phyloP scores from a whole-genome alignment of 2,888 invertebrate genomes.

The Cerastoderma edule region DNA sequence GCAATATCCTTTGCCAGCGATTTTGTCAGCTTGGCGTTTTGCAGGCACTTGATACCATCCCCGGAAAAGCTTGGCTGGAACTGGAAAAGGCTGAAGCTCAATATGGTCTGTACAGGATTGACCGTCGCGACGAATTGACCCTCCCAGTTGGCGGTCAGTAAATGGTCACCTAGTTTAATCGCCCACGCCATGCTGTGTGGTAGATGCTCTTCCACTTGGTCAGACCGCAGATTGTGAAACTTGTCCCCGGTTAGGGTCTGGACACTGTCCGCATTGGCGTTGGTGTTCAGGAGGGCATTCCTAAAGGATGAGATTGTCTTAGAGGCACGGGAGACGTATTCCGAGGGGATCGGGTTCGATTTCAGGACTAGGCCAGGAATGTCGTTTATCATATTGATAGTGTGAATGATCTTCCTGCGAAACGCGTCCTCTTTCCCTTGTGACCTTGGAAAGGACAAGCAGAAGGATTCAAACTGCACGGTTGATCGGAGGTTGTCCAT shows the following conservation, averaged over 20 bases:
- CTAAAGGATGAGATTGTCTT: conserved; percentile 49
- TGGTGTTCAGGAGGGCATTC: conserved; percentile 46
- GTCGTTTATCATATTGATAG: conserved; percentile 35
- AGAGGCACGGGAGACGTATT: conserved; percentile 35
- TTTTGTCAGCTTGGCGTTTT: conserved; percentile 48
- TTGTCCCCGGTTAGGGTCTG: conserved; percentile 10
- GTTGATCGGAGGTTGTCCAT: conserved; percentile 60
- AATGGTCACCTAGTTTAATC: conserved; percentile 36
- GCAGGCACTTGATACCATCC: conserved; percentile 50
- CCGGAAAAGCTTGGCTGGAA: conserved; percentile 48
- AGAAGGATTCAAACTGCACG: conserved; percentile 61
- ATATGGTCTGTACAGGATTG: conserved; percentile 41
- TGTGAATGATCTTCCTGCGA: conserved; percentile 34
- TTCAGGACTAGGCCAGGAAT: conserved; percentile 21
- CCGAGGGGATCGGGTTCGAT: conserved; percentile 44
- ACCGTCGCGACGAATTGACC: conserved; percentile 59
- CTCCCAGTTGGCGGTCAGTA: conserved; percentile 49
- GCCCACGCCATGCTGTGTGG: conserved; percentile 60
- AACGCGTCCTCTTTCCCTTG: conserved; percentile 51
- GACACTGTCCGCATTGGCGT: conserved; percentile 3
- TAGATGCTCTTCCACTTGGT: conserved; percentile 56
- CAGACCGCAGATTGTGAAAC: conserved; percentile 27
- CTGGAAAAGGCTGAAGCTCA: conserved; percentile 51
- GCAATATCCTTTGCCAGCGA: conserved; percentile 50
- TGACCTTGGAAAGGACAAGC: conserved; percentile 54